Evolutionary conservation across 2,797 vertebrate genomes (phyloP).

Genomic region (Acanthurus tractus): DNA sequence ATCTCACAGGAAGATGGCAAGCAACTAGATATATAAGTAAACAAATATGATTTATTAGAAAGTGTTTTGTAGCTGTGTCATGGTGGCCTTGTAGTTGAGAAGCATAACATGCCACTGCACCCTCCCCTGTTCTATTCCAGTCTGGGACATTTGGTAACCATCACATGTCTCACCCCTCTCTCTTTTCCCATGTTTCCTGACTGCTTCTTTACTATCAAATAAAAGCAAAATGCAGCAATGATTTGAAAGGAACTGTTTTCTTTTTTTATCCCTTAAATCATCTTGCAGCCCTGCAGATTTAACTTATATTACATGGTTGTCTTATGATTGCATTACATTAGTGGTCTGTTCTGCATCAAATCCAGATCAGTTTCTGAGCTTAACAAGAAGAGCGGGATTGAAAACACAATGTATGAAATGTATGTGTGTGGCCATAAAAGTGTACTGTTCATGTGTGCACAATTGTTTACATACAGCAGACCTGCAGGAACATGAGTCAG

Average conservation of each 20-base stretch:
- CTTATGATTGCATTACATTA: neutral
- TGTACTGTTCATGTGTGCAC: conserved; percentile 10
- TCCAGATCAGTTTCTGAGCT: conserved; percentile 7
- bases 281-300: neutral
- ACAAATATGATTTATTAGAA: neutral
- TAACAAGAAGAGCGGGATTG: neutral
- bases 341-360: neutral
- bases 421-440: conserved; percentile 18
- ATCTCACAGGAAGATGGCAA: neutral
- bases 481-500: conserved; percentile 74
- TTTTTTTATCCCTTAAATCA: neutral
- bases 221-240: neutral
- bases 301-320: neutral
- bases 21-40: neutral
- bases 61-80: neutral
- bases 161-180: neutral
- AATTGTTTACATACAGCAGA: conserved; percentile 61
- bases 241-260: neutral
- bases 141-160: neutral
- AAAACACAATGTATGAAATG: conserved; percentile 6
- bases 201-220: too few relatives aligned
- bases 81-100: neutral
- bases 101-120: neutral
- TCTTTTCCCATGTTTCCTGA: neutral
- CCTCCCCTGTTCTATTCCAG: neutral